Base-by-base conservation (phyloP, 1,140 invertebrate species). In the Cheumatopsyche charites region DNA sequence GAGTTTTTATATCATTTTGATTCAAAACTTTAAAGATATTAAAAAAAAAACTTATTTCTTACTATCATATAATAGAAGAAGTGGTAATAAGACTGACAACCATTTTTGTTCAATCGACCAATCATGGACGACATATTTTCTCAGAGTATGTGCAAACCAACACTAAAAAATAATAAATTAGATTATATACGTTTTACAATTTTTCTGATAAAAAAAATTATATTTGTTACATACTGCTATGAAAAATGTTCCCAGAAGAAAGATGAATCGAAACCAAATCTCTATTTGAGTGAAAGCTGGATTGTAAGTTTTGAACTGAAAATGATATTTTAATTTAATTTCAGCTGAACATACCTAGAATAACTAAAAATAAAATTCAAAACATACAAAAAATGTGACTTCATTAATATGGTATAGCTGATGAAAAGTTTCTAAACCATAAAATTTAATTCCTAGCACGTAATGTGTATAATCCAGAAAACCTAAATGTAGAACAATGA, bases 101-200 rank as follows among this genome's bases (percentile, higher is more conserved):
- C 96, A 98, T 82, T 95, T 96, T 79, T 99, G 96, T 83, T 99
- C 97, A 76, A 98, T 97, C 3, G 96, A 96, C 96, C 96, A 99
- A 82, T 98, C 95, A 76, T 90, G 88, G 1, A 96, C 85, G 0
- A 91, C 89, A 85, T 95, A 98, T 80, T 92, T 95, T 78, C 94
- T 87, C 65, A 99, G 83, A 0, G 90, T 90, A 82, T 96, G 92
- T 4, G 91, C 91, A 84, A 96, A 97, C 90, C 94, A 95, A 80
- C 92, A 96, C 96, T 98, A 82, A 68, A 86, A 85, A 73, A 29
- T 36, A 67, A 55, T 15, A 47, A 47, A 6, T 67, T 63, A 62
- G 49, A 66, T 61, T 45, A 13, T 26, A 49, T 42, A 49, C 15
- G 55, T 58, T 6, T 19, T 52, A 62, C 41, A 74, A n/a, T 13